phyloP scores from a whole-genome alignment of 2,888 invertebrate species.

The Rhopalosiphum nymphaeae region DNA sequence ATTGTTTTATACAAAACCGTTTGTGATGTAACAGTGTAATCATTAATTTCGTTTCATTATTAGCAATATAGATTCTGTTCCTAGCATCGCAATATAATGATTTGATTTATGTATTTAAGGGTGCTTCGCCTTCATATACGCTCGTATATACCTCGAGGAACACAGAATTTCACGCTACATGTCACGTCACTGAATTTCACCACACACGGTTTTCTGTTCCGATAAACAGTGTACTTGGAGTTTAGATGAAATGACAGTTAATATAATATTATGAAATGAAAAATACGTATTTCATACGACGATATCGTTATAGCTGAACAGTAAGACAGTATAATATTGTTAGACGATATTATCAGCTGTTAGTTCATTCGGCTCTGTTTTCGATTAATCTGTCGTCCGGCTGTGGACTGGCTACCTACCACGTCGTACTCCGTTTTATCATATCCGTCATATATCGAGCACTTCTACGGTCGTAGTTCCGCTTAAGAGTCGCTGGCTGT shows the following conservation, averaged over 20 bases:
- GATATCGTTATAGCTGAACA: no score
- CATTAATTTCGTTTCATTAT: background rate
- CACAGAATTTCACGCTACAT: background rate
- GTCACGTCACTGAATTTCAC: no score
- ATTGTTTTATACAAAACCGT: background rate
- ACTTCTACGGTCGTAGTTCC: no score
- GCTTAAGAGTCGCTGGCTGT: no score
- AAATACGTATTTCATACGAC: background rate
- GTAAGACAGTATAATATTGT: no score
- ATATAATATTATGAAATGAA: background rate
- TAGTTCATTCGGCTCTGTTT: background rate
- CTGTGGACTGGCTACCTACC: background rate
- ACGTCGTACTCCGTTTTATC: no score
- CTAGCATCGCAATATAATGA: background rate
- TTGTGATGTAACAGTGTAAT: background rate
- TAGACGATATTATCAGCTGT: background rate
- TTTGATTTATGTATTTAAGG: background rate
- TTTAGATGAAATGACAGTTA: background rate
- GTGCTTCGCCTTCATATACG: no score
- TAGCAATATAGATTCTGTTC: background rate
- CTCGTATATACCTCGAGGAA: background rate
- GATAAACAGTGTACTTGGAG: background rate
- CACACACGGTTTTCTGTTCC: background rate
- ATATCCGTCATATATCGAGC: no score
- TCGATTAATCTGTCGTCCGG: background rate